Base-by-base conservation (phyloP, 2,888 invertebrate species). In the Tetranychus piercei region DNA sequence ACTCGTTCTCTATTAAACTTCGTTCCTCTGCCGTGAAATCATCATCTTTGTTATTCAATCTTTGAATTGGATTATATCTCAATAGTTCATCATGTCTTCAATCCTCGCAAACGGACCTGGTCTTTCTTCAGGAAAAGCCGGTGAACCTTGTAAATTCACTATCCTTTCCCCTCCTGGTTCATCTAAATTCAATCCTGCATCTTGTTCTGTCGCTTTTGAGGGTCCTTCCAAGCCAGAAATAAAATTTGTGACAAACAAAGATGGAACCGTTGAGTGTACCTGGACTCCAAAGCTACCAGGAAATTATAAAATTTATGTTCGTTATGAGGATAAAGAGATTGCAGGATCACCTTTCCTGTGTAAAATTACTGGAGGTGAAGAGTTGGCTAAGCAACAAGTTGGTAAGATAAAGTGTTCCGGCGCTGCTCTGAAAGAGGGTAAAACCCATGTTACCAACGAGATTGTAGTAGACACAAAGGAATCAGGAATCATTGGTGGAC, bases 51-150 rank as follows among this genome's bases (percentile, higher is more conserved):
- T 55, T 55, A 55, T 15, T 9, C 15, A 34, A 15, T 55, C 55
- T 55, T 55, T 15, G 15, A 55, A 55, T 55, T 15, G 45, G 45
- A 45, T 45, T 45, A 55, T 55, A 55, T 55, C 1, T 15, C 11
- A 7, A 55, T 34, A 34, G 34, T 34, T 20, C 9, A 66, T 23
- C 44, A 81, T 83, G 71, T 82, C 83, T 77, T 81, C 81, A 15
- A 43, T 73, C 11, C 65, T 73, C 11, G 73, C 73, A 7, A 73
- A 73, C 43, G 73, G 73, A 11, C 67, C 66, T 18, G 73, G 73
- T 22, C 73, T 73, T 18, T 23, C n/a, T 66, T 67, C 66, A 22
- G 73, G 73, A 20, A 20, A n/a, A 20, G 73, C 73, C 8, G 73
- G 73, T 23, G 67, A 73, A 73, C 23, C 44, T 11, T 23, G 34